Percentiles rank a stretch among this genome's conserved stretches.
Evolutionary conservation across 2,888 invertebrate genomes (phyloP).

Genomic region (Athetis lepigone): DNA sequence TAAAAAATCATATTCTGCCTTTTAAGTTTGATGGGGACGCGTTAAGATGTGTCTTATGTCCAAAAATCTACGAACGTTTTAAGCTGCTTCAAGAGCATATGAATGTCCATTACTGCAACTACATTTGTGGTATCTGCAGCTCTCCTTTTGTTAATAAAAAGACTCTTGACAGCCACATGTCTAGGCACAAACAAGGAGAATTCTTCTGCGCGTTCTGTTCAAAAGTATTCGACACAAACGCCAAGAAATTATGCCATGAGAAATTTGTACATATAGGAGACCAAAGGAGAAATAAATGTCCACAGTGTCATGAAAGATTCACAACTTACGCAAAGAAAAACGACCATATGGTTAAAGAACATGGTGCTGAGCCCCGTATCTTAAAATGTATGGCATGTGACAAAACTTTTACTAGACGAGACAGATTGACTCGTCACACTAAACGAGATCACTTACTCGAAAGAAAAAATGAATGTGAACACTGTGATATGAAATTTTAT

Average conservation of each 20-base stretch:
- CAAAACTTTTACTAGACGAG: constrained; percentile 45
- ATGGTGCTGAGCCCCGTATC: constrained; percentile 40
- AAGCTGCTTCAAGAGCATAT: constrained; percentile 60
- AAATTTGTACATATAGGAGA: constrained; percentile 46
- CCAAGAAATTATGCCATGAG: constrained; percentile 49
- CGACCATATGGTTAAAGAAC: constrained; percentile 50
- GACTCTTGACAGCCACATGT: constrained; percentile 36
- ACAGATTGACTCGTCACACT: constrained; percentile 39
- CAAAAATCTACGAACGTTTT: constrained; percentile 43
- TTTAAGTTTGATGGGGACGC: constrained; percentile 52
- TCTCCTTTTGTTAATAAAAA: constrained; percentile 79
- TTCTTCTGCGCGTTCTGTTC: constrained; percentile 49
- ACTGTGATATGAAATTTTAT: constrained; percentile 47
- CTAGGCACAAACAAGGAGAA: constrained; percentile 52
- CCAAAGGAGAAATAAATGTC: constrained; percentile 50
- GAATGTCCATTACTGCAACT: constrained; percentile 56
- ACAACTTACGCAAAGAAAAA: constrained; percentile 35
- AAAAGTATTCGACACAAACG: constrained; percentile 54
- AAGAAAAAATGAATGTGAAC: constrained; percentile 41
- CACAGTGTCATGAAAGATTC: constrained; percentile 55
- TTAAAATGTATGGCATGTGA: constrained; percentile 58
- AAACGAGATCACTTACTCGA: constrained; percentile 58
- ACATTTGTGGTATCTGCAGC: constrained; percentile 60
- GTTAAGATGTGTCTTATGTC: constrained; percentile 46
- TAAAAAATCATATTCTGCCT: constrained; percentile 59